Base-by-base conservation (phyloP, 37 sponge, comb jelly and placozoan species). In the Eunapius fragilis region DNA sequence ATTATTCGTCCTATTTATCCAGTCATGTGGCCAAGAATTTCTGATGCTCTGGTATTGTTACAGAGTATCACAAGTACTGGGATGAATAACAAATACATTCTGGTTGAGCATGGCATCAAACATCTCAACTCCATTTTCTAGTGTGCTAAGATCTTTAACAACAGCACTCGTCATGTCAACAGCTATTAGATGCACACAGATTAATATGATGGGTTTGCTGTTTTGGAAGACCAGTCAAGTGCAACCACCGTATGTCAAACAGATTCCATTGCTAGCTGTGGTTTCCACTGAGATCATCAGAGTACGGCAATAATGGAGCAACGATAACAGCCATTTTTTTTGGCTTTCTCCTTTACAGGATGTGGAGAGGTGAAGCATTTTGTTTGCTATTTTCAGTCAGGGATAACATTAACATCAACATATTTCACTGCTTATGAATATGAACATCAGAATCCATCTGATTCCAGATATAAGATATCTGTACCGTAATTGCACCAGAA, bases 261-360 rank as follows among this genome's bases (percentile, higher is more conserved):
- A 76, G 75, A 38, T 90, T 85, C 90, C 90, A 90, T 26, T 85
- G 80, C 36, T 90, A 85, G 30, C 33, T 49, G 11, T 68, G 23
- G 58, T 90, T 90, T n/a, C 90, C 90, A 85, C 90, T 90, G n/a
- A 82, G 75, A 81, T 90, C 90, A 81, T 90, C 90, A n/a, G 86
- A 69, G 36, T 85, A 90, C 41, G 85, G 33, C 26, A 90, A 7
- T 5, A 89, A 35, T 31, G 90, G 90, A 48, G 67, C 27, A 45
- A 79, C 36, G 9, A 74, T 45, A 11, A 78, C 72, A 27, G 28
- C 14, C 67, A 27, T 47, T 31, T 19, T 19, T n/a, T 58, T 58
- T 58, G 58, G 58, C 58, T 58, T 58, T 58, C 58, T 58, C 58
- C 58, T 58, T 58, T 58, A 58, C 17, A 11, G 58, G 58, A 58